Conservation (phyloP, 2,113 vertebrate genomes). For the Mixornis gularis region DNA sequence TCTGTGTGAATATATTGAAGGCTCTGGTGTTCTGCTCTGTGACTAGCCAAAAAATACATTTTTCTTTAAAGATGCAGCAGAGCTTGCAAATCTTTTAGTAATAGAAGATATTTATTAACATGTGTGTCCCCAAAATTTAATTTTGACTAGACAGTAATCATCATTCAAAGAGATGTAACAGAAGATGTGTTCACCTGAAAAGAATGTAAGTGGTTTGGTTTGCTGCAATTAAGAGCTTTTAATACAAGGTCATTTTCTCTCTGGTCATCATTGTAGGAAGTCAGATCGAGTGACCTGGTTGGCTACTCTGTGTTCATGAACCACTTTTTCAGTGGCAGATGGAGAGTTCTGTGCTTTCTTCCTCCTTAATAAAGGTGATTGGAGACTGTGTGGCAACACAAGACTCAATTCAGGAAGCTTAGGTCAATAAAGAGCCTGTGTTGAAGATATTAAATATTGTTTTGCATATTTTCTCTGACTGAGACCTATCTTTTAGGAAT, state of each 20-base stretch:
- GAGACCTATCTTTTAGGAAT: background rate
- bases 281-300: background rate
- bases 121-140: background rate
- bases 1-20: background rate
- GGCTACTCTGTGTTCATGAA: background rate
- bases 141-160: background rate
- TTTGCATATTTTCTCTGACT: background rate
- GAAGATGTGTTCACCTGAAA: background rate
- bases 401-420: background rate
- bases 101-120: background rate
- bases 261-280: background rate
- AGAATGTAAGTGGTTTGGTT: background rate
- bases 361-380: background rate
- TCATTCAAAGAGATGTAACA: background rate
- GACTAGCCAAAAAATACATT: background rate
- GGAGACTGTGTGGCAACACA: background rate
- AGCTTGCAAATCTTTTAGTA: background rate
- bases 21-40: accelerated
- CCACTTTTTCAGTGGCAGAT: background rate
- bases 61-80: background rate
- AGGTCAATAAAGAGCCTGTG: accelerated
- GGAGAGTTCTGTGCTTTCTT: background rate
- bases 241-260: background rate
- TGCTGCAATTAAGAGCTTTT: background rate
- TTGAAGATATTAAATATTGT: background rate